A percentile compares a stretch with the other conserved stretches of the same genome.
These are phyloP conservation scores for Nasalis larvatus DNA, from an alignment of 2,113 vertebrate species.

Conservation along the genomic window DNA sequence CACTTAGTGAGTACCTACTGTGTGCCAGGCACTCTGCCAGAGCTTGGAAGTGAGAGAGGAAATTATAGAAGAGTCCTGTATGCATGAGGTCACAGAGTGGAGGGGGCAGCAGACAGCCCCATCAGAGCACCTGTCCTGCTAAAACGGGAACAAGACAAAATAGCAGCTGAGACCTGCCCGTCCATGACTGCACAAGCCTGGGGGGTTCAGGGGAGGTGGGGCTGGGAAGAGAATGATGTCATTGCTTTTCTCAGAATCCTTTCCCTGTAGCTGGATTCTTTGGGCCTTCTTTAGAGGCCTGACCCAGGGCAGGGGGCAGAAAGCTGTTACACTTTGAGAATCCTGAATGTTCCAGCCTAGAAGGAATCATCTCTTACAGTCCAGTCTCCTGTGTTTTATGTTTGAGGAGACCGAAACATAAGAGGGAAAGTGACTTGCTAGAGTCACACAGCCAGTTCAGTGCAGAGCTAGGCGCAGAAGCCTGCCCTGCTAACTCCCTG, in stretches of 20 bases:
- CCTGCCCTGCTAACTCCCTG: neutral
- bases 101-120: neutral
- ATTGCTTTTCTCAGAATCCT: neutral
- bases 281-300: neutral
- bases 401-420: neutral
- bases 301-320: neutral
- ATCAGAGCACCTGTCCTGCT: neutral
- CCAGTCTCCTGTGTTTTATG: neutral
- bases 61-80: neutral
- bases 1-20: neutral
- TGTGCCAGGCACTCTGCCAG: neutral
- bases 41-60: neutral
- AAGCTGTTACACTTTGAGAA: neutral
- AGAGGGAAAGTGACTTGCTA: neutral
- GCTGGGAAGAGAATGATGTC: neutral
- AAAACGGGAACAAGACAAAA: rapidly evolving
- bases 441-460: neutral
- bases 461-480: neutral
- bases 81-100: neutral
- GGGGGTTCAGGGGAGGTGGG: too few species aligned
- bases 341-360: neutral
- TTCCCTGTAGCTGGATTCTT: neutral
- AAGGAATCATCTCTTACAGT: neutral
- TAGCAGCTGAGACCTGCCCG: neutral
- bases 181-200: neutral